Percentiles rank a stretch among this genome's conserved stretches.
phyloP scores from a whole-genome alignment of 2,113 vertebrate genomes.

The Orientallactaga bullata region DNA sequence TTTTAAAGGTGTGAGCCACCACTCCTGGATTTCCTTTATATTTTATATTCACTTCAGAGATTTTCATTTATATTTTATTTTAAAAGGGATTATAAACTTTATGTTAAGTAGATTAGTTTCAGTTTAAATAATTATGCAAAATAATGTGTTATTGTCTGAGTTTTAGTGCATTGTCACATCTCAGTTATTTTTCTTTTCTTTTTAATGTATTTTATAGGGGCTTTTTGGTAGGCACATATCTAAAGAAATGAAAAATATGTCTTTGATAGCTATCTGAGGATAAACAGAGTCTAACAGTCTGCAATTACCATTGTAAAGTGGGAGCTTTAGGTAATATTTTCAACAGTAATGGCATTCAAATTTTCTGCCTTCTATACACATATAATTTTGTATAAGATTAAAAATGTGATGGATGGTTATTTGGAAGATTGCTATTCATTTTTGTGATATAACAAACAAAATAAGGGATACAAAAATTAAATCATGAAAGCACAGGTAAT shows the following conservation, averaged over 20 bases:
- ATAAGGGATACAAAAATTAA: constrained; percentile 29
- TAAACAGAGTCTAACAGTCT: neutral
- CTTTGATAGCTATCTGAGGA: neutral
- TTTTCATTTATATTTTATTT: neutral
- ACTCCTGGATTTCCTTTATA: neutral
- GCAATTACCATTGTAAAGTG: neutral
- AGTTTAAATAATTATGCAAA: constrained; percentile 28
- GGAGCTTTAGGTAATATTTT: constrained; percentile 28
- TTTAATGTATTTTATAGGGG: neutral
- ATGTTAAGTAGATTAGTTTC: constrained; percentile 10
- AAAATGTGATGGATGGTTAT: neutral
- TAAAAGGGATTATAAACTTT: constrained; percentile 35
- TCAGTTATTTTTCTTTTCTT: neutral
- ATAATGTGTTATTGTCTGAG: neutral
- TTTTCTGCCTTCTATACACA: neutral
- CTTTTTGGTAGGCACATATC: neutral
- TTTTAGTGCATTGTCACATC: neutral
- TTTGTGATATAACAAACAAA: constrained; percentile 11
- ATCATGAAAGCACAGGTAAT: neutral
- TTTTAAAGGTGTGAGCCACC: too few species aligned
- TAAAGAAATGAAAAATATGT: neutral
- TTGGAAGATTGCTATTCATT: neutral
- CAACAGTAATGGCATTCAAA: constrained; percentile 16
- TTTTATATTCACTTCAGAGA: neutral
- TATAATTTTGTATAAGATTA: neutral